Evolutionary conservation across 2,888 invertebrate genomes (phyloP), one percentile per base, ranked within the genome.

Genomic region (Seira sanloemensis): DNA sequence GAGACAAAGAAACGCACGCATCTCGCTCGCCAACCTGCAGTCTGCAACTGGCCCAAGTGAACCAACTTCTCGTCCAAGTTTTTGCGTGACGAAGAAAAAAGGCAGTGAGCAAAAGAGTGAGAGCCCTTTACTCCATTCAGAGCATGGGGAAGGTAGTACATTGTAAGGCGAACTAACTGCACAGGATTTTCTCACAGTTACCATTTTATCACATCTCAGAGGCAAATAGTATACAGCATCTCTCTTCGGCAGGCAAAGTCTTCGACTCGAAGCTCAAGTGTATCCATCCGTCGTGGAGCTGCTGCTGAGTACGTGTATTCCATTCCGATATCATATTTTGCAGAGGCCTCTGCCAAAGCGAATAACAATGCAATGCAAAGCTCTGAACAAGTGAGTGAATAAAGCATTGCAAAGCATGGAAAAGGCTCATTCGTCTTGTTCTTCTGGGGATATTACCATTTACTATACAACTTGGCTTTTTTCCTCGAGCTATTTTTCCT

Each of bases 11-110:
- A 78, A 65, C 66, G 69, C 23, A 72, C 72, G 72, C 65, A 67
- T 27, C 72, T 72, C 67, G 23, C 69, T 81, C 80, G 71, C 24
- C 81, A 82, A 82, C 75, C 71, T 71, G 81, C 81, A 76, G 81
- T 76, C 71, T 82, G 75, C 81, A 82, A 82, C 81, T 82, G 81
- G 81, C 81, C 76, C 76, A 72, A 76, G 81, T 76, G 81, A 82
- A 82, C 81, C 21, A 37, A 37, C 37, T 7, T 75, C 62, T 62
- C 81, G 25, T 37, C 74, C 75, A 81, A 82, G 54, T 50, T 76
- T 76, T 71, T 76, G 76, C 75, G 66, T 72, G 62, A 65, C 24
- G 65, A 37, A 27, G 37, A n/a, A n/a, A n/a, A n/a, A n/a, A n/a
- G n/a, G n/a, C n/a, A n/a, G n/a, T n/a, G n/a, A n/a, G 5, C 37